Evolutionary conservation across 2,113 vertebrate species (phyloP).

Genomic region (Pachyramphus minor): DNA sequence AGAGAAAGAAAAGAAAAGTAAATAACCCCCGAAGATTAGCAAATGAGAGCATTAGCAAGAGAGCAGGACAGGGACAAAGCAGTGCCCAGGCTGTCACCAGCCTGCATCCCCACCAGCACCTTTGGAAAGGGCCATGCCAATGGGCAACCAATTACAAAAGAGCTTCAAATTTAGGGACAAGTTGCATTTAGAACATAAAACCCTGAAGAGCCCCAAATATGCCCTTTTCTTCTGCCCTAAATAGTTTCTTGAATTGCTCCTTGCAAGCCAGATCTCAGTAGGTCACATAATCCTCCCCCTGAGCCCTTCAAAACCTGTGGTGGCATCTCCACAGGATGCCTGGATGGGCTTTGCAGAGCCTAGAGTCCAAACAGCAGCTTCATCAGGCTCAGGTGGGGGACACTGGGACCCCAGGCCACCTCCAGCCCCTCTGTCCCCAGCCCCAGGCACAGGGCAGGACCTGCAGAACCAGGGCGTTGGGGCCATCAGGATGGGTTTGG

Average conservation of each 20-base stretch:
- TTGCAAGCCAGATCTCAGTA: not conserved
- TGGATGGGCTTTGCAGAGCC: not conserved
- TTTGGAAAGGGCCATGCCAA: not conserved
- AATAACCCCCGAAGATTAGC: not conserved
- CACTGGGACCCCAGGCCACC: not conserved
- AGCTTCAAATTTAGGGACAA: not conserved
- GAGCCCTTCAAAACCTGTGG: fast-evolving
- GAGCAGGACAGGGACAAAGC: not conserved
- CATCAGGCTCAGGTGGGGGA: not conserved
- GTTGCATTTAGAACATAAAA: not conserved
- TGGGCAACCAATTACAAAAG: not conserved
- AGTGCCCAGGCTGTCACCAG: not conserved
- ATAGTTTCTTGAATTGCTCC: not conserved
- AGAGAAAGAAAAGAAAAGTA: not conserved
- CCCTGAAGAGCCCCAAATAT: not conserved
- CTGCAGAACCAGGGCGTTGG: not conserved
- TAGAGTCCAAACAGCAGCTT: not conserved
- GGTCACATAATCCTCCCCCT: not conserved
- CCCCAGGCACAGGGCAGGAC: not conserved
- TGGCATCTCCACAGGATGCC: not conserved
- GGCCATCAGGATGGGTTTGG: not conserved
- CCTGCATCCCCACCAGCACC: not conserved
- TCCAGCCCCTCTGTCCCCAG: fast-evolving
- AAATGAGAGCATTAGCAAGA: not conserved
- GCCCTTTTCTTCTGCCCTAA: not conserved